Conservation (phyloP, 1,140 invertebrate genomes). For the Zaprionus lachaisei region DNA sequence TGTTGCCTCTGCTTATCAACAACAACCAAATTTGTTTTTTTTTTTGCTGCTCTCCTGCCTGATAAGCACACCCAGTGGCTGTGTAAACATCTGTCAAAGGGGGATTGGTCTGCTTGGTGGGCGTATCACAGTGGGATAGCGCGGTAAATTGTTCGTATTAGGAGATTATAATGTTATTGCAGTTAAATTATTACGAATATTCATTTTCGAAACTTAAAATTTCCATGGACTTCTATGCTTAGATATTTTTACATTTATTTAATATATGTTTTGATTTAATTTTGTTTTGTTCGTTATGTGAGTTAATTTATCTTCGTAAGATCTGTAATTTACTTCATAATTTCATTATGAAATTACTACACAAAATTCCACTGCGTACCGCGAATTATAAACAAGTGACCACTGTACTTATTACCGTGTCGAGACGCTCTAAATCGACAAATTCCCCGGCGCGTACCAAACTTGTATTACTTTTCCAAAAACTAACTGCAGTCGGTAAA, state of each 20-base stretch:
- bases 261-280: background rate
- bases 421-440: background rate
- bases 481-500: background rate
- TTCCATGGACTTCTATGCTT: background rate
- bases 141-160: background rate
- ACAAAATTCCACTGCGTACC: background rate
- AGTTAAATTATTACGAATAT: background rate
- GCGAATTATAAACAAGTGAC: background rate
- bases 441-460: background rate
- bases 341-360: background rate
- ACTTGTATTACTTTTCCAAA: background rate
- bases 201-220: background rate
- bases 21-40: conserved; percentile 35
- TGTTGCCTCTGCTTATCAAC: conserved; percentile 41
- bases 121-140: background rate
- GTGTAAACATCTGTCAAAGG: conserved; percentile 3
- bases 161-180: background rate
- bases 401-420: background rate
- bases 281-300: background rate
- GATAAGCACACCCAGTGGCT: conserved; percentile 29
- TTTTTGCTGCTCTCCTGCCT: conserved; percentile 7
- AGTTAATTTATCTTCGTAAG: background rate
- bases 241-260: background rate
- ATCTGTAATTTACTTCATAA: background rate
- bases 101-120: background rate